These are phyloP conservation scores for Paradoxurus hermaphroditus DNA, from an alignment of 2,113 vertebrate genomes.

Conservation along the genomic window DNA sequence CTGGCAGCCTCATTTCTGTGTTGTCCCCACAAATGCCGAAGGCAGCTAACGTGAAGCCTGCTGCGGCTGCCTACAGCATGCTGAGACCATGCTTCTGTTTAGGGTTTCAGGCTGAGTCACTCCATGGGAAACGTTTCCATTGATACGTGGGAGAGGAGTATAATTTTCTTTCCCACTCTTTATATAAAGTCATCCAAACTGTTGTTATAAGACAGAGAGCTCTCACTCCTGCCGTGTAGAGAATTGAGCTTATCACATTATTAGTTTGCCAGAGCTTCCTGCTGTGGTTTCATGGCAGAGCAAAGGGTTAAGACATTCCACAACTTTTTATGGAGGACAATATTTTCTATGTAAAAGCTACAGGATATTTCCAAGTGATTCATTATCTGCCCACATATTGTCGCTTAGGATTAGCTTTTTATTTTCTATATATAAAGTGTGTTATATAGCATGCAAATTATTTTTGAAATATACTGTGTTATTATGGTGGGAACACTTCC, in stretches of 20 bases:
- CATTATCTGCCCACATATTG: slow-evolving; percentile 32
- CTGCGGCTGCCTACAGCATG: slow-evolving; percentile 48
- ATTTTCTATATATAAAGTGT: slow-evolving; percentile 44
- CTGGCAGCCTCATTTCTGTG: not conserved
- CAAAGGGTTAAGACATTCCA: slow-evolving; percentile 38
- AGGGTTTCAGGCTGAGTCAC: slow-evolving; percentile 49
- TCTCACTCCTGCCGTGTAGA: slow-evolving; percentile 37
- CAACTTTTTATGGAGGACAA: not conserved
- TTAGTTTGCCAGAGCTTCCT: not conserved
- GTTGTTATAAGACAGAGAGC: slow-evolving; percentile 17
- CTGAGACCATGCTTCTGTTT: slow-evolving; percentile 46
- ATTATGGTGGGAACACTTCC: slow-evolving; percentile 27
- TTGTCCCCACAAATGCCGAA: slow-evolving; percentile 35
- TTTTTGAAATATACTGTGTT: slow-evolving; percentile 47
- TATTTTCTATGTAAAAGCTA: not conserved
- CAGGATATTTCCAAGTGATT: not conserved
- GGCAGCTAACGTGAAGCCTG: slow-evolving; percentile 16
- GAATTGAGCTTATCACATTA: slow-evolving; percentile 46
- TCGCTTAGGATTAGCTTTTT: slow-evolving; percentile 16
- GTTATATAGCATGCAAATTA: slow-evolving; percentile 14
- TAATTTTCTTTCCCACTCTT: slow-evolving; percentile 52
- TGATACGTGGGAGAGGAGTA: slow-evolving; percentile 50
- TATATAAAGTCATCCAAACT: slow-evolving; percentile 49
- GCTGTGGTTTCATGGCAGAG: not conserved
- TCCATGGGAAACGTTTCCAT: slow-evolving; percentile 35